These are phyloP conservation scores for Alviniconcha marisindica DNA, from an alignment of 1,140 invertebrate genomes.

Conservation along the genomic window DNA sequence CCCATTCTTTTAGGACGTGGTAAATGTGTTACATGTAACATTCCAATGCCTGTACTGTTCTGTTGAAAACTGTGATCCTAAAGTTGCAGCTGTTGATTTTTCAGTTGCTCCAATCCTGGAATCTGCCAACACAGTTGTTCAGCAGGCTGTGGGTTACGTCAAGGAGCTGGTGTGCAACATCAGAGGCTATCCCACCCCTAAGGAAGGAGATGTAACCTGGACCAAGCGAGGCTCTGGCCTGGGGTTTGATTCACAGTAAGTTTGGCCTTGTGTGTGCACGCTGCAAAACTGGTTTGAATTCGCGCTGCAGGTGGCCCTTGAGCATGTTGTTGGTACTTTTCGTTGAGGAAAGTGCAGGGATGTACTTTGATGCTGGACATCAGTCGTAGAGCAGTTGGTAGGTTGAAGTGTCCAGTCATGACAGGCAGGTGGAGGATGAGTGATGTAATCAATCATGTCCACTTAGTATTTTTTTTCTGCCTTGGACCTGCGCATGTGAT, in stretches of 20 bases:
- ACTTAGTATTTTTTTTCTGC: too few species aligned
- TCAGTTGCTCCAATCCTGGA: conserved; percentile 51
- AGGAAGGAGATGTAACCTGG: conserved; percentile 48
- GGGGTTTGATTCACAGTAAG: conserved; percentile 34
- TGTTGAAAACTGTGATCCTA: too few species aligned
- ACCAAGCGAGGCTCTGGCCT: conserved; percentile 35
- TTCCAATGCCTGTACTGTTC: too few species aligned
- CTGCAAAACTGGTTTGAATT: not conserved
- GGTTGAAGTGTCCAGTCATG: too few species aligned
- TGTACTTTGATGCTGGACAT: not conserved
- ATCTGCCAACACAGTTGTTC: conserved; percentile 27
- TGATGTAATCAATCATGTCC: too few species aligned
- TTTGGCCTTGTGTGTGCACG: not conserved
- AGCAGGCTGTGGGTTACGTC: conserved; percentile 56
- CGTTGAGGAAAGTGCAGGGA: too few species aligned
- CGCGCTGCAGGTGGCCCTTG: not conserved
- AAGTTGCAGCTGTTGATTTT: conserved; percentile 30
- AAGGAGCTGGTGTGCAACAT: conserved; percentile 59
- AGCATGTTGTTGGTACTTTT: not conserved
- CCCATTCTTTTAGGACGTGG: too few species aligned
- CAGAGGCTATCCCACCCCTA: conserved; percentile 52
- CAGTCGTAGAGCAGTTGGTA: too few species aligned
- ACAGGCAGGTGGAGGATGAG: too few species aligned
- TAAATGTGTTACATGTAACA: too few species aligned
- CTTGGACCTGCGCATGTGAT: not conserved